Conservation (phyloP, 2,797 vertebrate genomes). For the Melanotaenia nigrans region DNA sequence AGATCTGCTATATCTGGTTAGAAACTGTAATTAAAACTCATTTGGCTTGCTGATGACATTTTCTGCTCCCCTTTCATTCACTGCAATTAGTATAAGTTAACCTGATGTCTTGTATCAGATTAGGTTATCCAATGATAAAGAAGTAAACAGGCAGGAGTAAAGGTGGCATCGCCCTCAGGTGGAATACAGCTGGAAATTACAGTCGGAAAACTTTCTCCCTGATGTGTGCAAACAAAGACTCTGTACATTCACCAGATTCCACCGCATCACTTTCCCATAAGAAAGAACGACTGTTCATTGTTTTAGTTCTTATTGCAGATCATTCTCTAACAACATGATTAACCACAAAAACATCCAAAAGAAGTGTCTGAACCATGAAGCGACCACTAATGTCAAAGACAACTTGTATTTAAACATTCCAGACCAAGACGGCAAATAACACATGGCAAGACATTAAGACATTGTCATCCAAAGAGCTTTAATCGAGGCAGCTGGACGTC, state of each 20-base stretch:
- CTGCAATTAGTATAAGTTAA: slow-evolving; percentile 78
- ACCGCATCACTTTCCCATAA: too few relatives aligned
- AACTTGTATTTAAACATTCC: too few relatives aligned
- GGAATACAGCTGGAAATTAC: slow-evolving; percentile 36
- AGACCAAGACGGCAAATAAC: too few relatives aligned
- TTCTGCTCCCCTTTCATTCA: slow-evolving; percentile 65
- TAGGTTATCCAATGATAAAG: slow-evolving; percentile 63
- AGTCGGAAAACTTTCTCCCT: slow-evolving; percentile 12
- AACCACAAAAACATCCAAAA: too few relatives aligned
- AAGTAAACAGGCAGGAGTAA: slow-evolving; percentile 60
- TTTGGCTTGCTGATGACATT: slow-evolving; percentile 82
- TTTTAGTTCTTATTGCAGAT: too few relatives aligned
- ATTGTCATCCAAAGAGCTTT: too few relatives aligned
- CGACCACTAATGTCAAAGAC: too few relatives aligned
- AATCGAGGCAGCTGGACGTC: too few relatives aligned
- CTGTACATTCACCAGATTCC: background rate
- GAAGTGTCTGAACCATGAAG: too few relatives aligned
- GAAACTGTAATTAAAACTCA: slow-evolving; percentile 82
- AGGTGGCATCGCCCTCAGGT: slow-evolving; percentile 51
- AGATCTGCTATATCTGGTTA: slow-evolving; percentile 80
- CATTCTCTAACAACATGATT: too few relatives aligned
- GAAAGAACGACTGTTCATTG: too few relatives aligned
- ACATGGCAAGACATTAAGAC: too few relatives aligned
- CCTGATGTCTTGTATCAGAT: slow-evolving; percentile 69
- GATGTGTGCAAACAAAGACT: background rate